Percentiles rank a stretch among this genome's conserved stretches.
Conservation (phyloP, 1,140 invertebrate genomes). For the Apocrypta bakeri region DNA sequence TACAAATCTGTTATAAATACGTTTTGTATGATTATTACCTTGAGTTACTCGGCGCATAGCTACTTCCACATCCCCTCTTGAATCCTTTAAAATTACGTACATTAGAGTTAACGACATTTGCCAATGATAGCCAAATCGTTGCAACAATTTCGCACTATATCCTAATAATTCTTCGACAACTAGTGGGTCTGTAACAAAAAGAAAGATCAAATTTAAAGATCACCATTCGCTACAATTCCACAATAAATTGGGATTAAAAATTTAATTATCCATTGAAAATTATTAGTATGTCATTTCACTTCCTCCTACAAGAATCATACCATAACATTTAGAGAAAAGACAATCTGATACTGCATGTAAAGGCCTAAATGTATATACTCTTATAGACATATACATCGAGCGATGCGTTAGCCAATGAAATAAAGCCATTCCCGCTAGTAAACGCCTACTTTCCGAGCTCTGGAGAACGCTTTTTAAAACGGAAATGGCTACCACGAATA, state of each 20-base stretch:
- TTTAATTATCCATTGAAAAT: no score
- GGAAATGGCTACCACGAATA: slow-evolving; percentile 54
- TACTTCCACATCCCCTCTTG: slow-evolving; percentile 80
- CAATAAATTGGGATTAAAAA: no score
- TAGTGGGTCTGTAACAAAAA: slow-evolving; percentile 72
- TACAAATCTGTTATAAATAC: background rate
- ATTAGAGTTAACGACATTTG: slow-evolving; percentile 81
- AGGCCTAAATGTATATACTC: slow-evolving; percentile 17
- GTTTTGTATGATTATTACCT: slow-evolving; percentile 73
- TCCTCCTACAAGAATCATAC: no score
- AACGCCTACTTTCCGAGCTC: slow-evolving; percentile 52
- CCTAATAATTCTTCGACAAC: slow-evolving; percentile 78
- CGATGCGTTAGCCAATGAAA: slow-evolving; percentile 48
- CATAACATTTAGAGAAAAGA: background rate
- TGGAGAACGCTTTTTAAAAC: slow-evolving; percentile 54
- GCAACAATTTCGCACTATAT: slow-evolving; percentile 81
- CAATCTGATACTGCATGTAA: slow-evolving; percentile 7
- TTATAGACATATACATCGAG: slow-evolving; percentile 27
- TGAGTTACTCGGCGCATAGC: slow-evolving; percentile 81
- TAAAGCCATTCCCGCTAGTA: slow-evolving; percentile 35
- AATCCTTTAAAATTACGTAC: slow-evolving; percentile 82
- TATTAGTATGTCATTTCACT: no score
- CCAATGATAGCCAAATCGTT: slow-evolving; percentile 82
- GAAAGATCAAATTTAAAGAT: no score
- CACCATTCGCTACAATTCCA: no score